Base-by-base conservation (phyloP, 2,113 vertebrate species). In the Cariama cristata region DNA sequence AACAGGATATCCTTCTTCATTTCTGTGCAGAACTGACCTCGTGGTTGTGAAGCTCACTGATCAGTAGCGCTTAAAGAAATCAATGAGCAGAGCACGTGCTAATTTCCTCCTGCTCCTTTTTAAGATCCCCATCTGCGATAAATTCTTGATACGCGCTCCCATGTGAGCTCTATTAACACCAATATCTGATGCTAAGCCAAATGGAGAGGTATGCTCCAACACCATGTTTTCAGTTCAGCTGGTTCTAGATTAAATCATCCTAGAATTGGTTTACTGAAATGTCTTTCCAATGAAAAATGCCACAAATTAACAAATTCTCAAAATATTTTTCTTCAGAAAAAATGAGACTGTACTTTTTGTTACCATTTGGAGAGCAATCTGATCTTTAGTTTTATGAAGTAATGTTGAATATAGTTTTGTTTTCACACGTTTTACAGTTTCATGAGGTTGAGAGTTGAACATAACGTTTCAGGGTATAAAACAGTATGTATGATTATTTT, bases 51-150 rank as follows among this genome's bases (percentile, higher is more conserved):
- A 64, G 62, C 83, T 60, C 44, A 28, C 40, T 1, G 27, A 90
- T 68, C 66, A 18, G 71, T 19, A 58, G 63, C 1, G 14, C 91
- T 92, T 59, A 30, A 12, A 86, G 73, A 81, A 94, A 97, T 97
- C 96, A 79, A 91, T 96, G 80, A 71, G 26, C 68, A 52, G 45
- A 86, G 63, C 79, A 12, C 3, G 64, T 66, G 84, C 84, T 96
- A 93, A 96, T 94, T 97, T 56, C 74, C 87, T 79, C 23, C 76
- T 35, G 13, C 68, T 91, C 60, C 86, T 87, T 24, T 59, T 24
- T 4, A 5, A 94, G 97, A 93, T 96, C 66, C 26, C 40, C 60
- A 59, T 89, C 60, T 18, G 23, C 0, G 81, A 97, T 96, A 94
- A 89, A 79, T 63, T 68, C 83, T 44, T 0, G 0, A 89, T 33